phyloP scores from a whole-genome alignment of 2,888 invertebrate genomes.

The Macroteleia sp. region DNA sequence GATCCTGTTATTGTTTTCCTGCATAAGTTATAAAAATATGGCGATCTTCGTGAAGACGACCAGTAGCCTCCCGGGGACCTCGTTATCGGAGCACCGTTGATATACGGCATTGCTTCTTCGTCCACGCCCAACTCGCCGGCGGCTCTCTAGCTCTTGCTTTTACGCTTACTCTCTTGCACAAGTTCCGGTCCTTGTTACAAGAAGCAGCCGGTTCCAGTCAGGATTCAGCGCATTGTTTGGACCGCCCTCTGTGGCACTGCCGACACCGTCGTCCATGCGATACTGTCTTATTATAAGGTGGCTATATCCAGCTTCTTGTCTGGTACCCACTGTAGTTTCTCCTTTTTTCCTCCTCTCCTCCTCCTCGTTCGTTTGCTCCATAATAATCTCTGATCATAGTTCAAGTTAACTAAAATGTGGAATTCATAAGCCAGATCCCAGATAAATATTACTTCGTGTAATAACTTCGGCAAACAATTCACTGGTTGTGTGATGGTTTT shows the following conservation, averaged over 20 bases:
- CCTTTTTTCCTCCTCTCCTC: conserved; percentile 15
- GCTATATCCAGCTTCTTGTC: conserved; percentile 77
- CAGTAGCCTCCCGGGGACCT: conserved; percentile 81
- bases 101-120: conserved; percentile 77
- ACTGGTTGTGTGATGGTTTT: conserved; percentile 1
- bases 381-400: conserved; percentile 55
- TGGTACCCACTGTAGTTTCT: conserved; percentile 74
- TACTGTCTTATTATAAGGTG: conserved; percentile 82
- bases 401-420: conserved; percentile 50
- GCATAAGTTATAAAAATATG: conserved; percentile 63
- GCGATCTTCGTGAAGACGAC: conserved; percentile 69
- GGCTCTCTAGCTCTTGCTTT: conserved; percentile 63
- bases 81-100: conserved; percentile 82
- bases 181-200: conserved; percentile 74
- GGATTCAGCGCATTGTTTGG: conserved; percentile 68
- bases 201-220: conserved; percentile 67
- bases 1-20: conserved; percentile 61
- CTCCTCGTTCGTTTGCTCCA: conserved; percentile 36
- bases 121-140: conserved; percentile 70
- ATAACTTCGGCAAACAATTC: conserved; percentile 25
- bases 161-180: conserved; percentile 60
- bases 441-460: conserved; percentile 31
- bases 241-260: conserved; percentile 76
- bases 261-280: conserved; percentile 75
- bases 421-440: conserved; percentile 29